Evolutionary conservation across 2,797 vertebrate genomes (phyloP), one percentile per base, ranked within the genome.

Genomic region (Sylvia borin): DNA sequence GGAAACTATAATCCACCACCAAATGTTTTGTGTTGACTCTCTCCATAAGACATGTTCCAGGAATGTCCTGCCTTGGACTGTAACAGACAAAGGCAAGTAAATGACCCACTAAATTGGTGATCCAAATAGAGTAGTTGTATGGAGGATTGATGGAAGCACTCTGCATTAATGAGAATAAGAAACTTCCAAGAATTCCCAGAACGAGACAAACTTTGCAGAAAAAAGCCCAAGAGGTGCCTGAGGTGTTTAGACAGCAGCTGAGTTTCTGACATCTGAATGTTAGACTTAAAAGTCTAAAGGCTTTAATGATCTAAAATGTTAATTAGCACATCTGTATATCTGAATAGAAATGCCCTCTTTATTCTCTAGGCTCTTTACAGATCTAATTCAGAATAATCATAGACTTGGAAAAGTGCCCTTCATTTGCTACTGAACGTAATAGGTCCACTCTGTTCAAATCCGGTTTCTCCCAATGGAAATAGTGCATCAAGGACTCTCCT

Each of bases 21-120:
- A 57, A 57, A 55, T 5, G 1, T 83, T 80, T 83, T 47, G 17
- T 50, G 26, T 57, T 53, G 32, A 64, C 10, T 36, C 1, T 27
- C 17, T 74, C 24, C 27, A 10, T 29, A 58, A 85, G 10, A 2
- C 3, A 11, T 25, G 32, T 74, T 57, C 55, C 64, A 54, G 50
- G 24, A 84, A 75, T 65, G 32, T 74, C 36, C 45, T 80, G 24
- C 17, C 13, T 40, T 18, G 13, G 24, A 50, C 9, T 29, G 5
- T 18, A 61, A 60, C 53, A 61, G 42, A 19, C 6, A 80, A 68
- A 80, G 6, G 14, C 11, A 51, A 16, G 22, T 29, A 34, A 81
- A 79, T 74, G 64, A 36, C 11, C 0, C 0, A 0, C 19, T 58
- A n/a, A 58, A 51, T 2, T 34, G 5, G 18, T 62, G n/a, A 7